These are phyloP conservation scores for Ptychadena robeensis DNA, from an alignment of 2,797 vertebrate genomes.

Conservation along the genomic window DNA sequence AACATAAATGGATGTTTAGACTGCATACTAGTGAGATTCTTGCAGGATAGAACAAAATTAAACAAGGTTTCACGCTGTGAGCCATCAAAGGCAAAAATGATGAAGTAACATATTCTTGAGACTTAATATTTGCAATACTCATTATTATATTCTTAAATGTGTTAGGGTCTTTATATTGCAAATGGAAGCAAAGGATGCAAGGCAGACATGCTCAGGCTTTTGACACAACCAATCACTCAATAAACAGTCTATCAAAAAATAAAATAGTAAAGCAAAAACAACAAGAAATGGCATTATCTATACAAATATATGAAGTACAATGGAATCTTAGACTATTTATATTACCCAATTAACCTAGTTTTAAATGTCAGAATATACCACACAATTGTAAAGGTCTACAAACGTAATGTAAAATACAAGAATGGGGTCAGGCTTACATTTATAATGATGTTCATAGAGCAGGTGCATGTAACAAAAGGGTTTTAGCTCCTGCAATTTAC, in stretches of 20 bases:
- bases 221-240: conserved; percentile 58
- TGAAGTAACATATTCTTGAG: conserved; percentile 62
- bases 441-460: neutral
- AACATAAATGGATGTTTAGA: conserved; percentile 67
- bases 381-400: neutral
- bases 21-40: conserved; percentile 64
- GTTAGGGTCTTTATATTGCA: conserved; percentile 57
- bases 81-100: conserved; percentile 67
- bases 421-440: neutral
- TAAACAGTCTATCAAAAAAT: conserved; percentile 13
- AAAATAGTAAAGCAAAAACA: neutral
- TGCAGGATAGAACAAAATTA: conserved; percentile 67
- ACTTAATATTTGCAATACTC: conserved; percentile 62
- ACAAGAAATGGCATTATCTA: neutral
- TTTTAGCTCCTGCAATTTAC: neutral
- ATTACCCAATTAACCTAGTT: neutral
- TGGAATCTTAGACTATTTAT: neutral
- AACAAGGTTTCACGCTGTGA: conserved; percentile 66
- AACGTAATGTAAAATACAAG: neutral
- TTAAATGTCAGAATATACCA: neutral
- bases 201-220: neutral
- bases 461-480: neutral
- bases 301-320: neutral
- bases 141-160: conserved; percentile 66
- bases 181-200: conserved; percentile 49